Evolutionary conservation across 2,888 invertebrate species (phyloP), one percentile per base, ranked within the genome.

Genomic region (Amiota mariae): DNA sequence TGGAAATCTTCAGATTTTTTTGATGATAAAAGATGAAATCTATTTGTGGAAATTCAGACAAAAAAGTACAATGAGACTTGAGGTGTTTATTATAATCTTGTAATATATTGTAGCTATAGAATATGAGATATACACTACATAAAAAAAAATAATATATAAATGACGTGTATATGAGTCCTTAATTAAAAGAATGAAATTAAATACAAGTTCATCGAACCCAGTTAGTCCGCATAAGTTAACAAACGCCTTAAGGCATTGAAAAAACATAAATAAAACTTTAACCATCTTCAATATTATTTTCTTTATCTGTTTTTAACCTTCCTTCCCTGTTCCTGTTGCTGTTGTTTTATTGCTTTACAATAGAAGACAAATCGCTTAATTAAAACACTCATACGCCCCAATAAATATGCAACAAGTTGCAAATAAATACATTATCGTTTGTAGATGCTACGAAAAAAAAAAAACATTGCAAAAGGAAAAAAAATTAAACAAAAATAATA

Each of bases 301-400:
- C 36, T 36, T 36, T 36, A 36, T 36, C 3, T 36, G 36, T 36
- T 36, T 6, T 36, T 36, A 36, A 36, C 36, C 36, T 36, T 36
- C 36, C 36, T 36, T 36, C 6, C 36, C 8, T 36, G 0, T 54
- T n/a, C 54, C 8, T n/a, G 12, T 54, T 54, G 8, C 12, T 4
- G 54, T n/a, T 54, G n/a, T 6, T 54, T n/a, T n/a, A n/a, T 12
- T 54, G n/a, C 54, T 54, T 54, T 64, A 15, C 18, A 71, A n/a
- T 12, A 54, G 57, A 66, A 85, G 85, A 85, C 81, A 85, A 84
- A 84, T 84, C 77, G 82, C 84, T 85, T 84, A 85, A 85, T 84
- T 84, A 83, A 82, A 84, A 85, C 81, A 76, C 78, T 76, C 78
- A 79, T 78, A 82, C 85, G 85, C 85, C 85, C 83, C 85, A 82